phyloP scores from a whole-genome alignment of 2,797 vertebrate genomes.

The Paratrypauchen microcephalus region DNA sequence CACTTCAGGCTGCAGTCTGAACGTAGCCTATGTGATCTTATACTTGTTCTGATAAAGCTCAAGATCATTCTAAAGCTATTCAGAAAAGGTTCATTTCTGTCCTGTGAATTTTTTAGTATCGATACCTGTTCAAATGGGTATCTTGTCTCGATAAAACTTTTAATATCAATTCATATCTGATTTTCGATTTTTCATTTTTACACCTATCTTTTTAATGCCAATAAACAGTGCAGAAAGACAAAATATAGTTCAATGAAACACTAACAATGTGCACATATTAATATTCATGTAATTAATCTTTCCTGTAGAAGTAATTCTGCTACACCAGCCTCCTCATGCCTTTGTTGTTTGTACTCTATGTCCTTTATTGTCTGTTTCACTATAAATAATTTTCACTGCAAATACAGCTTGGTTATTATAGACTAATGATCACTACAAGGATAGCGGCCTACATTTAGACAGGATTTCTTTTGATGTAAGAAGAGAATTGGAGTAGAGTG shows the following conservation, averaged over 20 bases:
- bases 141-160: too few species aligned
- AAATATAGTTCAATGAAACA: not conserved
- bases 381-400: constrained; percentile 6
- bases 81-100: too few species aligned
- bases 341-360: constrained; percentile 6
- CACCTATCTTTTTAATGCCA: not conserved
- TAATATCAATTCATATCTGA: too few species aligned
- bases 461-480: constrained; percentile 21
- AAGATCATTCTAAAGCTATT: too few species aligned
- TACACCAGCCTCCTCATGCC: too few species aligned
- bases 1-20: too few species aligned
- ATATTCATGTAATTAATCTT: not conserved
- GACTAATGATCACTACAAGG: constrained; percentile 1
- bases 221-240: not conserved
- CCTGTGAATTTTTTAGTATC: too few species aligned
- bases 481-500: constrained; percentile 13
- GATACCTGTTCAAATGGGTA: too few species aligned
- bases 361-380: constrained; percentile 7
- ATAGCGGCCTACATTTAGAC: constrained; percentile 28
- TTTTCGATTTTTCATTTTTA: too few species aligned
- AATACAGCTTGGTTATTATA: not conserved
- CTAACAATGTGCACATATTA: not conserved
- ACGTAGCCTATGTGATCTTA: too few species aligned
- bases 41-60: too few species aligned
- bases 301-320: constrained; percentile 1